These are phyloP conservation scores for Oxystoma pomonae DNA, from an alignment of 2,888 invertebrate genomes.

Conservation along the genomic window DNA sequence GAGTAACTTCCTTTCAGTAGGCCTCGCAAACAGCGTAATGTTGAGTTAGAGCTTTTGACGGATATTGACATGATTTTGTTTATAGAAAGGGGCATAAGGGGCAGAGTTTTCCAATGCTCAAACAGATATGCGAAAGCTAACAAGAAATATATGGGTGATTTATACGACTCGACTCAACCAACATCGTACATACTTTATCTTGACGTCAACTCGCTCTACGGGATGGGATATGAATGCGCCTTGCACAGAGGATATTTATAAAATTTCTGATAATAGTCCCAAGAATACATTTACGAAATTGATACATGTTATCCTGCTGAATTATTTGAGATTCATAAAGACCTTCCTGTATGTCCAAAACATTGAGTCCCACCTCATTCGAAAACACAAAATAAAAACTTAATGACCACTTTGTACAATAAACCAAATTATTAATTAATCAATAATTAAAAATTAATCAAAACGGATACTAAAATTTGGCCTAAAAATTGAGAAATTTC, in stretches of 20 bases:
- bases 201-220: background rate
- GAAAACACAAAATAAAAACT: background rate
- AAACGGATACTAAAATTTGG: conserved; percentile 31
- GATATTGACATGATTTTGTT: background rate
- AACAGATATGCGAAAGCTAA: background rate
- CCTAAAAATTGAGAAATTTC: conserved; percentile 32
- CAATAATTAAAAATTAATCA: conserved; percentile 33
- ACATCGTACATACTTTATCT: background rate
- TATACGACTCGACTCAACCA: background rate
- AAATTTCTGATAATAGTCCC: background rate
- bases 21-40: background rate
- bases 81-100: background rate
- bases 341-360: conserved; percentile 7
- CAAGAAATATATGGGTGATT: background rate
- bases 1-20: background rate
- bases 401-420: conserved; percentile 8
- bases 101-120: background rate
- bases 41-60: background rate
- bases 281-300: conserved; percentile 7
- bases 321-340: conserved; percentile 5
- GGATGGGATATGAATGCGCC: conserved; percentile 2
- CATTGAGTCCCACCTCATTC: background rate
- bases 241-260: background rate
- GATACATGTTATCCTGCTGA: conserved; percentile 3
- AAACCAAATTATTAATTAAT: conserved; percentile 28